Percentiles rank a stretch among this genome's conserved stretches.
phyloP scores from a whole-genome alignment of 2,113 vertebrate genomes.

The Chionis minor region DNA sequence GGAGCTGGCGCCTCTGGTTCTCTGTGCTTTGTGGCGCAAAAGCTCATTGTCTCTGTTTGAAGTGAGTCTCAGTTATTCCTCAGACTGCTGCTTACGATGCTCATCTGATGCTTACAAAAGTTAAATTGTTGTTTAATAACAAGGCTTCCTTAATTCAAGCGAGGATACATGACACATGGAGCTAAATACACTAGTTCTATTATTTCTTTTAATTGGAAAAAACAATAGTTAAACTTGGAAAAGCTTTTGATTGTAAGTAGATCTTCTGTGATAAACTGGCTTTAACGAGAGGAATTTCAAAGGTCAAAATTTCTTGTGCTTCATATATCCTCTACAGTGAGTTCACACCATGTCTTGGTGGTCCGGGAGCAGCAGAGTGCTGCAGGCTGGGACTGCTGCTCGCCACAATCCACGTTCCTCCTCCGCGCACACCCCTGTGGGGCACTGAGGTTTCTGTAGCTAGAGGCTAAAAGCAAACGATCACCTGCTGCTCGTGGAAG shows the following conservation, averaged over 20 bases:
- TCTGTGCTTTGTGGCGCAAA: no score
- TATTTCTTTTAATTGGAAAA: not conserved
- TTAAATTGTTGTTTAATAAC: not conserved
- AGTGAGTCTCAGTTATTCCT: not conserved
- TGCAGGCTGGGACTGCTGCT: not conserved
- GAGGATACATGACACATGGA: fast-evolving
- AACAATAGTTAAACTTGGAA: not conserved
- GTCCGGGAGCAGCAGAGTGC: not conserved
- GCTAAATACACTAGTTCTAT: not conserved
- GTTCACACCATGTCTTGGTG: not conserved
- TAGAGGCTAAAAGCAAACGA: not conserved
- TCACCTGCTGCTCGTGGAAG: not conserved
- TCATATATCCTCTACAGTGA: not conserved
- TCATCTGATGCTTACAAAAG: not conserved
- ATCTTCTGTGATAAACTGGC: not conserved
- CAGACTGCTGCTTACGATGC: not conserved
- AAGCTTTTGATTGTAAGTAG: not conserved
- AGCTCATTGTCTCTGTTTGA: not conserved
- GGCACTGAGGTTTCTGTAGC: not conserved
- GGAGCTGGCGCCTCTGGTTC: fast-evolving
- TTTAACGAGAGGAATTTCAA: not conserved
- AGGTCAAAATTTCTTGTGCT: not conserved
- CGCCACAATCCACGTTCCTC: no score
- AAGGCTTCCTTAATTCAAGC: not conserved
- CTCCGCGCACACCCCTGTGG: not conserved